A percentile compares a stretch with the other conserved stretches of the same genome.
These are phyloP conservation scores for Aegithalos caudatus DNA, from an alignment of 2,113 vertebrate species.

Conservation along the genomic window DNA sequence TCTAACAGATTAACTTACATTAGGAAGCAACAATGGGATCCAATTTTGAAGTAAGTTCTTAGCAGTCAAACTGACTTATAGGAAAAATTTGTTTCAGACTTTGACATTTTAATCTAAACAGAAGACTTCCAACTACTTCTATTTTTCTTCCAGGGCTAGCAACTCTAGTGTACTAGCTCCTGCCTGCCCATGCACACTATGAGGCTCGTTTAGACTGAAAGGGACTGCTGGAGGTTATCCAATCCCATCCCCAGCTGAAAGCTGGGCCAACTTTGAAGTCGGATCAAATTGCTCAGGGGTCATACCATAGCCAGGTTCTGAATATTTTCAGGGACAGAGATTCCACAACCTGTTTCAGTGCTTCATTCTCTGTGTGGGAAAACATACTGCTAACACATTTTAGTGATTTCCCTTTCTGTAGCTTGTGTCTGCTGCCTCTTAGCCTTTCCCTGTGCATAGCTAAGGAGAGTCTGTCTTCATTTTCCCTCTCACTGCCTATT, in stretches of 20 bases:
- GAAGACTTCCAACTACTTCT: neutral
- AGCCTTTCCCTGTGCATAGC: neutral
- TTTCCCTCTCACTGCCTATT: neutral
- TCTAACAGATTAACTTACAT: neutral
- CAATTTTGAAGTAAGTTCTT: neutral
- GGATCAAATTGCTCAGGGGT: constrained; percentile 6
- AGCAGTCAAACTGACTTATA: neutral
- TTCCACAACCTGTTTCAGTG: neutral
- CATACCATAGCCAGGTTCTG: neutral
- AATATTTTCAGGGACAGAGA: neutral
- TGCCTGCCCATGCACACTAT: neutral
- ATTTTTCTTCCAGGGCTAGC: neutral
- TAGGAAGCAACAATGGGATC: neutral
- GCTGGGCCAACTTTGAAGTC: constrained; percentile 10
- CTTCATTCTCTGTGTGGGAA: neutral
- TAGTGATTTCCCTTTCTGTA: neutral
- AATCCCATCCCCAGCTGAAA: neutral
- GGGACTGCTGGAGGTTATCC: constrained; percentile 21
- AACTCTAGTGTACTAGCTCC: neutral
- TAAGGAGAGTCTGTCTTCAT: neutral
- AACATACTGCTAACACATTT: neutral
- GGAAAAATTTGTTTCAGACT: neutral
- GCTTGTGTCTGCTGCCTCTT: neutral
- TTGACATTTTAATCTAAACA: neutral
- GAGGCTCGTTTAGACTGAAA: neutral